phyloP scores from a whole-genome alignment of 23 tunicate genomes.

The Halocynthia aurantium region DNA sequence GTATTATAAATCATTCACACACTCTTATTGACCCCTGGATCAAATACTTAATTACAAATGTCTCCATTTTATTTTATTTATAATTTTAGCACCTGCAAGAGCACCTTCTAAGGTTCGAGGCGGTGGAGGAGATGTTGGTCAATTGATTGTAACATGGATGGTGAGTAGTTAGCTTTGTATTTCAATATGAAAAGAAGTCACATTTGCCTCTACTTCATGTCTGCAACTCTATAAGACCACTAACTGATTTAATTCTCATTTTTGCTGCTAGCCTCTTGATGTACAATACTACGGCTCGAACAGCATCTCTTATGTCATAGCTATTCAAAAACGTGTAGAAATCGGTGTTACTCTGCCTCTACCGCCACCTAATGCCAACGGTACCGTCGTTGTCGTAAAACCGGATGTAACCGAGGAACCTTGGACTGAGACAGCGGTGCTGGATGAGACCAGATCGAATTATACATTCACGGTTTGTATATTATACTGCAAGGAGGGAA shows the following conservation, averaged over 20 bases:
- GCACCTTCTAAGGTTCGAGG: slow-evolving; percentile 32
- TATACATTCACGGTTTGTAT: slow-evolving; percentile 13
- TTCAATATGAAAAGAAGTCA: neutral
- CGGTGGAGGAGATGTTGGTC: slow-evolving; percentile 35
- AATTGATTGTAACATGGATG: slow-evolving; percentile 52
- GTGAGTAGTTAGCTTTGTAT: slow-evolving; percentile 10
- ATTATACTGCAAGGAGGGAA: too few species aligned
- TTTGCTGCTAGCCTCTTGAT: slow-evolving; percentile 12
- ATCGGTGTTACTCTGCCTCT: slow-evolving; percentile 7
- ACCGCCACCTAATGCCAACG: slow-evolving; percentile 5
- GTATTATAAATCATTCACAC: too few species aligned
- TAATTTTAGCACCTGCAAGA: neutral
- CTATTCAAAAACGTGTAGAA: slow-evolving; percentile 22
- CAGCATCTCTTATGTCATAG: slow-evolving; percentile 20
- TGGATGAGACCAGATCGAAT: slow-evolving; percentile 7
- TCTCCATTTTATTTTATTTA: neutral
- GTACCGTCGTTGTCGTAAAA: neutral
- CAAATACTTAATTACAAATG: too few species aligned
- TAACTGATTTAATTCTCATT: neutral
- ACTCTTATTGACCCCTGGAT: too few species aligned
- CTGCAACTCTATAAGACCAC: neutral
- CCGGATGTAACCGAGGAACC: neutral
- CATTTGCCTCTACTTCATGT: neutral
- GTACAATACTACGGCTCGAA: slow-evolving; percentile 38
- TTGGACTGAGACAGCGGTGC: slow-evolving; percentile 23